Evolutionary conservation across 92 coral and sea anemone genomes (phyloP), one percentile per base, ranked within the genome.

Genomic region (Phenganax stokvisi): DNA sequence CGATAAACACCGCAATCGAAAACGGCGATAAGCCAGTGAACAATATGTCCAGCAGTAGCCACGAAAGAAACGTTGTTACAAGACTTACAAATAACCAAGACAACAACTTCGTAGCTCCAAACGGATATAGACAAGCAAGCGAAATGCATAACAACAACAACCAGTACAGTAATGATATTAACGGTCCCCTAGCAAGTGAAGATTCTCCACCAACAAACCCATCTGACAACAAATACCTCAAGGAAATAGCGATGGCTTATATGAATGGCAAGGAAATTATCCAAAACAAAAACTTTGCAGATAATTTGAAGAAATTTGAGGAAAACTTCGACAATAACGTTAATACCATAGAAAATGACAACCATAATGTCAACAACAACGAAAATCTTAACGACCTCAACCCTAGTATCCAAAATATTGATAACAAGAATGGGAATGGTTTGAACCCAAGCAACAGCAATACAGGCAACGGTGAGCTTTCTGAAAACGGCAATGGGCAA

Each of bases 231-330:
- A 12, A 7, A 12, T 68, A 28, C 30, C 73, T 68, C 73, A 68
- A 68, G 0, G 73, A 68, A 68, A 68, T 68, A 54, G 73, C 73
- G 53, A 68, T 0, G 16, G 73, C 73, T 2, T 68, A 68, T n/a
- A 68, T 68, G 73, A 52, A 68, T 17, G 73, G 73, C 52, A 68
- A 68, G 73, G 73, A 17, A 10, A 68, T 68, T n/a, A 68, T 10
- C 10, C 17, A 68, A 12, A 56, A 75, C 30, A 27, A 55, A 20
- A 55, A 75, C 44, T 17, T 55, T 17, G 63, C 51, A 13, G 63
- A 75, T 2, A 75, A 57, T 6, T 0, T 30, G 25, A 75, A 57
- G 29, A 75, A 55, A 13, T 16, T 68, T 8, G 73, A 68, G 54
- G 73, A 75, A 30, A 75, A 15, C 11, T 75, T 55, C 30, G 52